Evolutionary conservation across 2,888 invertebrate species (phyloP).

Genomic region (Criorhina ranunculi): DNA sequence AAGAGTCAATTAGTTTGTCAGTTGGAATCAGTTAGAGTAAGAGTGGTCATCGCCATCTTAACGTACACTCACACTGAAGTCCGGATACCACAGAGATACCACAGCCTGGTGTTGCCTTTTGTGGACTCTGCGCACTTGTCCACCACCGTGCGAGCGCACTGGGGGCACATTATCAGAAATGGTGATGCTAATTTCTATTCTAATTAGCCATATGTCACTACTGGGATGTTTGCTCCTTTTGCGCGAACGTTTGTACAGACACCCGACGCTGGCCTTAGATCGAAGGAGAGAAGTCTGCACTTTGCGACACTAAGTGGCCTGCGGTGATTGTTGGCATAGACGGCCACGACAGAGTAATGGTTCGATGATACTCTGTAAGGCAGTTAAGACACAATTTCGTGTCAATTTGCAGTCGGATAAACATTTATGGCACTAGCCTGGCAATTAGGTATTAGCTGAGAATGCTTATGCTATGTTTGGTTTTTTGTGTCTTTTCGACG

Average conservation of each 20-base stretch:
- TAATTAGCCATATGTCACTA: slow-evolving; percentile 76
- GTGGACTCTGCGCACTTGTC: slow-evolving; percentile 25
- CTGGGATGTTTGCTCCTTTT: slow-evolving; percentile 68
- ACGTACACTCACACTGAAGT: slow-evolving; percentile 19
- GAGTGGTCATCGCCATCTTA: slow-evolving; percentile 49
- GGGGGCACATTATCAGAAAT: slow-evolving; percentile 71
- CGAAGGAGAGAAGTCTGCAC: slow-evolving; percentile 40
- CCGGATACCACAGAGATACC: slow-evolving; percentile 21
- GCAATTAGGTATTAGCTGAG: slow-evolving; percentile 68
- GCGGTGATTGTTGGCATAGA: slow-evolving; percentile 49
- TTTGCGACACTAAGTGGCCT: slow-evolving; percentile 63
- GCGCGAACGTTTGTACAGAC: slow-evolving; percentile 31
- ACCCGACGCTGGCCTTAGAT: slow-evolving; percentile 16
- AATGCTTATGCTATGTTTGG: slow-evolving; percentile 57
- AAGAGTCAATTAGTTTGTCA: slow-evolving; percentile 76
- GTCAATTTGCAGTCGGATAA: slow-evolving; percentile 74
- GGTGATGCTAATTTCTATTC: slow-evolving; percentile 77
- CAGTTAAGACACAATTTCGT: slow-evolving; percentile 73
- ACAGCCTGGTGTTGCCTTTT: slow-evolving; percentile 44
- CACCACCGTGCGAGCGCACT: slow-evolving; percentile 46
- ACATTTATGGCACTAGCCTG: slow-evolving; percentile 73
- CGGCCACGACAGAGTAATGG: slow-evolving; percentile 67
- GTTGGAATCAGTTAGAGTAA: slow-evolving; percentile 43
- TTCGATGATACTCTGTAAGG: slow-evolving; percentile 66
- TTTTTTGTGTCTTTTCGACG: slow-evolving; percentile 18